Evolutionary conservation across 2,888 invertebrate species (phyloP).

Genomic region (Trilocha varians): DNA sequence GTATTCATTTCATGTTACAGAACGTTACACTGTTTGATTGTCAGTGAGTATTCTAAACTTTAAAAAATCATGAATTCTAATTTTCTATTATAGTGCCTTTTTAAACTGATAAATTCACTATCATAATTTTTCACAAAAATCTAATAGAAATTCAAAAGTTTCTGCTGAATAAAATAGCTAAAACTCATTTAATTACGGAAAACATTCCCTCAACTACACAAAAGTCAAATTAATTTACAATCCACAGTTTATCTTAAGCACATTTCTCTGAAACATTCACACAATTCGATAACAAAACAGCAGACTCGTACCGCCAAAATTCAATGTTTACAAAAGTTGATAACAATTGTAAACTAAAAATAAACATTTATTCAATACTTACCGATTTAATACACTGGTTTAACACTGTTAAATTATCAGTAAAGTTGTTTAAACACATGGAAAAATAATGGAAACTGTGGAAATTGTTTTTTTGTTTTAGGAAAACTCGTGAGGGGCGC

Average conservation of each 20-base stretch:
- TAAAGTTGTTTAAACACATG: constrained; percentile 11
- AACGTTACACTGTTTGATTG: too few species aligned
- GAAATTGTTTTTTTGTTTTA: background rate
- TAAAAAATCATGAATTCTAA: too few species aligned
- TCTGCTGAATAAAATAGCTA: too few species aligned
- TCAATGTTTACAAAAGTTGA: constrained; percentile 34
- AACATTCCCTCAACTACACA: too few species aligned
- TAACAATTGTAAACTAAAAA: constrained; percentile 25
- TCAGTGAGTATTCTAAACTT: too few species aligned
- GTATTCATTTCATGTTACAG: too few species aligned
- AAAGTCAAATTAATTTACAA: too few species aligned
- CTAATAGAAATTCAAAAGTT: too few species aligned
- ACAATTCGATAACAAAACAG: constrained; percentile 1
- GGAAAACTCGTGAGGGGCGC: constrained; percentile 13
- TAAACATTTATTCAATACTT: constrained; percentile 24
- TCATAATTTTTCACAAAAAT: too few species aligned
- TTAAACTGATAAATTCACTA: too few species aligned
- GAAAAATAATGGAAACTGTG: background rate
- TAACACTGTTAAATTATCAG: constrained; percentile 22
- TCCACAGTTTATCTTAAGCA: background rate
- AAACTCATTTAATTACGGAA: too few species aligned
- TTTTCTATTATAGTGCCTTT: too few species aligned
- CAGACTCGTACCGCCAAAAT: constrained; percentile 29
- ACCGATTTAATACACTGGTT: constrained; percentile 22
- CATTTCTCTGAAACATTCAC: background rate